Base-by-base conservation (phyloP, 37 sponge, comb jelly and placozoan genomes). In the Crambe crambe region DNA sequence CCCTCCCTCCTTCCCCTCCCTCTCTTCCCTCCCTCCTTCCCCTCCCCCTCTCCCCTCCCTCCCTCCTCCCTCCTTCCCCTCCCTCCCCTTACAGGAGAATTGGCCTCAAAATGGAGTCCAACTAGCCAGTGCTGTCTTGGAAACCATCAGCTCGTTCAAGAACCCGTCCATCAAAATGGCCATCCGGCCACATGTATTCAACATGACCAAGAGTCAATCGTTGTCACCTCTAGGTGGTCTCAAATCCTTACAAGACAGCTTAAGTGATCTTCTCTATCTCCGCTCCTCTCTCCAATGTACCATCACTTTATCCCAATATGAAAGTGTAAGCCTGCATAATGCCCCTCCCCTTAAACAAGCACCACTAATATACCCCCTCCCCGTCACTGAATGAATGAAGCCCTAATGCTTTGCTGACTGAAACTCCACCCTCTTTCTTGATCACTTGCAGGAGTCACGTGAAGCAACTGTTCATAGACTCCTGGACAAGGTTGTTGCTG, bases 101-200 rank as follows among this genome's bases (percentile, higher is more conserved):
- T 87, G 88, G 88, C 88, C 88, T 15, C 25, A 40, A 6, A 87
- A 87, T 76, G 82, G 63, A 30, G 47, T 87, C 35, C 22, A 51
- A 34, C 23, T 87, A 32, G 66, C 59, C 36, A 32, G 38, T 70
- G 42, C 18, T 26, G 68, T 87, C 22, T 25, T 76, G 42, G 56
- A 75, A 12, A n/a, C 60, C 34, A 23, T 85, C 29, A 23, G 12
- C 32, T 47, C 54, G n/a, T 77, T 57, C 51, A 72, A 42, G 38
- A 62, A 73, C 56, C 79, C 36, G 2, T 43, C 68, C 6, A 31
- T 39, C 40, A 76, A 35, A 37, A 76, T 76, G 76, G 42, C 38
- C 54, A 43, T 79, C 20, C 79, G 51, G 56, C 38, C 79, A 5
- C 56, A 67, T 23, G 17, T 68, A 30, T 23, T 67, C 3, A 42